These are phyloP conservation scores for Petrolisthes manimaculis DNA, from an alignment of 2,888 invertebrate genomes.

Conservation along the genomic window DNA sequence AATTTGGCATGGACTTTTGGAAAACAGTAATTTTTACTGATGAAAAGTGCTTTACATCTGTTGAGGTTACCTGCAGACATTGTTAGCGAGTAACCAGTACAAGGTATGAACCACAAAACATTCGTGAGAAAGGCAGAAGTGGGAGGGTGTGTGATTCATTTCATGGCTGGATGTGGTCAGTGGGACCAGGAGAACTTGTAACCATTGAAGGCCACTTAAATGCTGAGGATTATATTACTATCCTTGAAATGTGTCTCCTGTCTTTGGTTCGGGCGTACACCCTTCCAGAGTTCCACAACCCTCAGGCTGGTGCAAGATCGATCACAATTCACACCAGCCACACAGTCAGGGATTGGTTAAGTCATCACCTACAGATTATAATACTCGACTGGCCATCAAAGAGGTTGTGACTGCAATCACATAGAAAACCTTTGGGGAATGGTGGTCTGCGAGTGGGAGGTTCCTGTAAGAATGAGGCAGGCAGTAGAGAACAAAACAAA, in stretches of 20 bases:
- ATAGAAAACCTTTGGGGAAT: neutral
- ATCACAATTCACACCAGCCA: neutral
- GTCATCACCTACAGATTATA: neutral
- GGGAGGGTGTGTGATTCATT: neutral
- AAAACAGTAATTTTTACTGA: neutral
- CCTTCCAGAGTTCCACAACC: neutral
- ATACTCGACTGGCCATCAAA: neutral
- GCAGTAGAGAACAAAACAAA: neutral
- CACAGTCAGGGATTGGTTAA: constrained; percentile 11
- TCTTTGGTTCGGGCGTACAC: neutral
- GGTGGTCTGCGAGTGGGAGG: neutral
- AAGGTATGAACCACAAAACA: neutral
- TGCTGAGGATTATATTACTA: neutral
- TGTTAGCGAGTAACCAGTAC: neutral
- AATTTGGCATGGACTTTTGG: neutral
- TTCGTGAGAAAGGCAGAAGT: neutral
- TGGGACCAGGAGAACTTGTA: neutral
- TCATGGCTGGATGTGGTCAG: constrained; percentile 10
- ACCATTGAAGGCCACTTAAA: constrained; percentile 5
- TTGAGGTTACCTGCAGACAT: neutral
- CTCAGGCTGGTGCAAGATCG: neutral
- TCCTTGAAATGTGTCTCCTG: neutral
- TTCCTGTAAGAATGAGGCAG: neutral
- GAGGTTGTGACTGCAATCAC: neutral
- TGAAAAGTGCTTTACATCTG: neutral